phyloP scores from a whole-genome alignment of 1,140 invertebrate genomes.

The Panagrolaimus sp. region DNA sequence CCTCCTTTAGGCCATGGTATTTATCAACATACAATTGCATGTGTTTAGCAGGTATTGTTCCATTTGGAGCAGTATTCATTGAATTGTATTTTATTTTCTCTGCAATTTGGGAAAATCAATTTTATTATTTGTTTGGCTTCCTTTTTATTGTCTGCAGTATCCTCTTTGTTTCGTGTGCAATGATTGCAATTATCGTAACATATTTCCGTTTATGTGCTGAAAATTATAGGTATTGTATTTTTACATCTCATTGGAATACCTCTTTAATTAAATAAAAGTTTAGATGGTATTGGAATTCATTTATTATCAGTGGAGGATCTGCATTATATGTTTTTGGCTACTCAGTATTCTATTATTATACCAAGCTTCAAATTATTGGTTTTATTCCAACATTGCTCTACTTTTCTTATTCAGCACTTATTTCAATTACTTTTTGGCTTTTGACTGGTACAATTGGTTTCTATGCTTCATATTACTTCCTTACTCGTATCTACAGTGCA shows the following conservation, averaged over 20 bases:
- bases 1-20: too few relatives aligned
- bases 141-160: conserved; percentile 94
- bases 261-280: too few relatives aligned
- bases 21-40: too few relatives aligned
- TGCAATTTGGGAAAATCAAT: conserved; percentile 86
- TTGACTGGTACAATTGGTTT: conserved; percentile 94
- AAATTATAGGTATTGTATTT: conserved; percentile 99
- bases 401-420: conserved; percentile 83
- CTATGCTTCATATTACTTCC: conserved; percentile 89
- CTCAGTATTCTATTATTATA: conserved; percentile 82
- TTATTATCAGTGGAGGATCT: conserved; percentile 88
- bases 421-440: conserved; percentile 94
- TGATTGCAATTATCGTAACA: conserved; percentile 95
- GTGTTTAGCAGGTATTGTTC: conserved; percentile 75
- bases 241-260: too few relatives aligned
- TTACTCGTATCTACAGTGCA: conserved; percentile 88
- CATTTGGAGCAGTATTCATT: conserved; percentile 96
- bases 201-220: conserved; percentile 97
- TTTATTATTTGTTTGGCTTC: conserved; percentile 97
- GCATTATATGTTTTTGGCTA: conserved; percentile 88
- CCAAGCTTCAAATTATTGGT: conserved; percentile 90
- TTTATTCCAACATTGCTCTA: conserved; percentile 92
- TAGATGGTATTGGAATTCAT: conserved; percentile 96
- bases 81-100: conserved; percentile 76
- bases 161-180: conserved; percentile 88